Evolutionary conservation across 2,113 vertebrate species (phyloP).

Genomic region (Gymnarchus niloticus): DNA sequence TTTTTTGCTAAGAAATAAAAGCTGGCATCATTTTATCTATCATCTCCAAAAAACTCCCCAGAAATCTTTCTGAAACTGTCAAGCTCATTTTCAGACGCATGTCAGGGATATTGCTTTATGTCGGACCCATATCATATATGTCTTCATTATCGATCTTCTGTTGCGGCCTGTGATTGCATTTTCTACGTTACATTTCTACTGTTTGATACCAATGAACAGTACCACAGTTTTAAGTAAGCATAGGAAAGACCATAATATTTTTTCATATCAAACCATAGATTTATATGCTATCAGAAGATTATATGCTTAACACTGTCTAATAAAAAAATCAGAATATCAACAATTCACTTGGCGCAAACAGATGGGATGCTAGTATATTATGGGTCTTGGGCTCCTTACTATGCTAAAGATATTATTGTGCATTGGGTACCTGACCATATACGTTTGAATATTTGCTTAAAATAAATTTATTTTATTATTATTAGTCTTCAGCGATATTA

Average conservation of each 20-base stretch:
- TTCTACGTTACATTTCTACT: not conserved
- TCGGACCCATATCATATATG: not conserved
- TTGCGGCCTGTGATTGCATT: not conserved
- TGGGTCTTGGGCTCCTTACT: too few species aligned
- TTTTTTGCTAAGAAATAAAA: not conserved
- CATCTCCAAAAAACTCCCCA: not conserved
- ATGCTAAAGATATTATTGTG: too few species aligned
- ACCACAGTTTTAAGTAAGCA: not conserved
- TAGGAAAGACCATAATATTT: not conserved
- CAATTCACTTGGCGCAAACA: not conserved
- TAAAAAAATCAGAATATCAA: not conserved
- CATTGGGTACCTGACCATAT: too few species aligned
- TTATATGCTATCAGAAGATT: not conserved
- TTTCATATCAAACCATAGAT: not conserved
- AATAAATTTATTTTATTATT: too few species aligned
- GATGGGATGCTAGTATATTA: too few species aligned
- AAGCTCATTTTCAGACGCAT: not conserved
- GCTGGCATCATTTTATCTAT: not conserved
- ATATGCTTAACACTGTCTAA: not conserved
- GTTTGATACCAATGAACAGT: not conserved
- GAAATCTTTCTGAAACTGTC: not conserved
- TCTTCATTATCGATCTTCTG: not conserved
- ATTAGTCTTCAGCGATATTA: too few species aligned
- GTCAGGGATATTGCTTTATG: not conserved
- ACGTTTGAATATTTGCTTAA: too few species aligned